Conservation (phyloP, 1,140 invertebrate genomes). For the Melipona quadrifasciata region DNA sequence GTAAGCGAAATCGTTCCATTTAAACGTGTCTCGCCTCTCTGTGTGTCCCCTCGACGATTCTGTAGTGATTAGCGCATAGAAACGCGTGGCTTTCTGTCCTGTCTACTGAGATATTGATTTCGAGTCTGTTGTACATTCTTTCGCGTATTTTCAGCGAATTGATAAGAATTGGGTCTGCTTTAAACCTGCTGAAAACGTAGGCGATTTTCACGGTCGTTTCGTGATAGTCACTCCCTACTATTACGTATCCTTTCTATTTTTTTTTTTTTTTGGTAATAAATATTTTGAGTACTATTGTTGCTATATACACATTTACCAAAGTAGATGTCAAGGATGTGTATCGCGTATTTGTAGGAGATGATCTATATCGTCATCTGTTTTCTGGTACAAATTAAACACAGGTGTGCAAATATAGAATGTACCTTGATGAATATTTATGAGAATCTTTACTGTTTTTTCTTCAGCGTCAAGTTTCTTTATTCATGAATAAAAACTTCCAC, state of each 20-base stretch:
- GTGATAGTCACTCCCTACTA: too few species aligned
- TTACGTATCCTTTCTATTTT: not conserved
- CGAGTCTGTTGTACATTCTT: conserved; percentile 67
- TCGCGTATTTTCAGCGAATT: conserved; percentile 44
- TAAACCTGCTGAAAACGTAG: too few species aligned
- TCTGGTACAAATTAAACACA: not conserved
- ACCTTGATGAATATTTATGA: not conserved
- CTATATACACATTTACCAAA: conserved; percentile 21
- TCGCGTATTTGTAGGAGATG: not conserved
- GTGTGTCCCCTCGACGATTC: not conserved
- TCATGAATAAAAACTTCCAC: not conserved
- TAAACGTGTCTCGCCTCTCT: not conserved
- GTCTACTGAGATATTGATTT: conserved; percentile 73
- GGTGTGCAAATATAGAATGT: not conserved
- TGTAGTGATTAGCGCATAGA: conserved; percentile 24
- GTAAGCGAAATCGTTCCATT: conserved; percentile 79
- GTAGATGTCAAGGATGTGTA: not conserved
- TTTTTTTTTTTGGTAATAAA: conserved; percentile 15
- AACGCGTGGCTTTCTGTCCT: conserved; percentile 52
- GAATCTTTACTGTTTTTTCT: not conserved
- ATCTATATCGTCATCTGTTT: not conserved
- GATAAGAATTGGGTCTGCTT: not conserved
- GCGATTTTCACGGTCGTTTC: too few species aligned
- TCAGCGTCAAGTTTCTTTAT: not conserved
- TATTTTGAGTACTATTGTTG: conserved; percentile 27